Conservation (phyloP, 2,888 invertebrate species). For the Tyria jacobaeae region DNA sequence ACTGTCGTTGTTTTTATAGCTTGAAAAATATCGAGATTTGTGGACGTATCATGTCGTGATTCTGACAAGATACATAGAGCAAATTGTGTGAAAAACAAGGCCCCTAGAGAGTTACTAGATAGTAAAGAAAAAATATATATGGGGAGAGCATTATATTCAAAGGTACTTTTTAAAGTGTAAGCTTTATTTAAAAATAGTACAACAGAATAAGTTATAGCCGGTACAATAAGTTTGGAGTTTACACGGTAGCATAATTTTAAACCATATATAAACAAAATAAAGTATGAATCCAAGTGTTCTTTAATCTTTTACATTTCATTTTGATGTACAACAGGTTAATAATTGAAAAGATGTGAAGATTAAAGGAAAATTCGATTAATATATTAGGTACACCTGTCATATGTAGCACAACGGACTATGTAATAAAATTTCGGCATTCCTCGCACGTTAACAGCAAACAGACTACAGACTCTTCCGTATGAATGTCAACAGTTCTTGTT, state of each 20-base stretch:
- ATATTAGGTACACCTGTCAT: constrained; percentile 4
- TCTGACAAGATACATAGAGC: neutral
- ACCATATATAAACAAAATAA: neutral
- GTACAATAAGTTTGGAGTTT: no score
- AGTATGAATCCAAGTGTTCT: neutral
- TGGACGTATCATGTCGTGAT: neutral
- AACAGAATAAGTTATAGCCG: no score
- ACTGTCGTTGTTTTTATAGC: neutral
- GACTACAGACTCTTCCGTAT: constrained; percentile 17
- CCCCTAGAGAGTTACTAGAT: no score
- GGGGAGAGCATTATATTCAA: no score
- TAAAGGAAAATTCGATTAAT: constrained; percentile 9
- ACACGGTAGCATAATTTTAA: no score
- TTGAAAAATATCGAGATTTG: neutral
- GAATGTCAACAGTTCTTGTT: constrained; percentile 21
- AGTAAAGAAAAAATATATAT: no score
- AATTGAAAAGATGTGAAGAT: constrained; percentile 3
- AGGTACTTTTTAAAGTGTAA: no score
- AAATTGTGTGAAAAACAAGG: neutral
- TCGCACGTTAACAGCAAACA: constrained; percentile 14
- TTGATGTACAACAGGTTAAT: neutral
- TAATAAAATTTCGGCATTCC: constrained; percentile 7
- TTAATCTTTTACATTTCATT: neutral
- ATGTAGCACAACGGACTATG: constrained; percentile 3
- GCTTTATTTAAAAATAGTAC: no score